phyloP scores from a whole-genome alignment of 2,888 invertebrate genomes.

The Ceramica pisi region DNA sequence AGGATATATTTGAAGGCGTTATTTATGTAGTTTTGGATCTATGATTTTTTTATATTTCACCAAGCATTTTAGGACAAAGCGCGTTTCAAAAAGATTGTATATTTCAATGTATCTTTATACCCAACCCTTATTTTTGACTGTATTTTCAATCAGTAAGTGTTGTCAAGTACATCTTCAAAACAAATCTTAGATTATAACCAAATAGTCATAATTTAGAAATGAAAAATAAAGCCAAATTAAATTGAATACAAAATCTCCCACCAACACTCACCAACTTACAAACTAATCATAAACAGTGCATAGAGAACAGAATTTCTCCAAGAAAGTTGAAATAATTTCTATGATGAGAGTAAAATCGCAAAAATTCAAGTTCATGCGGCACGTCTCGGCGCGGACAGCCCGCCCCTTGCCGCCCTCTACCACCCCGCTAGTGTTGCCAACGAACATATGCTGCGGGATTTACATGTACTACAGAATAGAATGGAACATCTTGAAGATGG shows the following conservation, averaged over 20 bases:
- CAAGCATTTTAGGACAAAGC: too few species aligned
- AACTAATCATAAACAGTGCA: constrained; percentile 54
- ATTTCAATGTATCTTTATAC: not conserved
- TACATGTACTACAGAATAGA: constrained; percentile 32
- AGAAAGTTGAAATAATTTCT: constrained; percentile 65
- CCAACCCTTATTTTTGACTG: too few species aligned
- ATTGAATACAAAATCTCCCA: constrained; percentile 11
- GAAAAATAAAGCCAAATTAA: not conserved
- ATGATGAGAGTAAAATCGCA: constrained; percentile 61
- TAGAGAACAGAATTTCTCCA: constrained; percentile 37
- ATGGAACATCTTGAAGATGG: constrained; percentile 22
- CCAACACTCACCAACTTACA: constrained; percentile 29
- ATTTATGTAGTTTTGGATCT: not conserved
- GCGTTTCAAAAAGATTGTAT: not conserved
- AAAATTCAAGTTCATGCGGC: constrained; percentile 71
- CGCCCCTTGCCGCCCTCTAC: constrained; percentile 30
- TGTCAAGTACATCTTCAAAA: not conserved
- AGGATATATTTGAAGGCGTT: not conserved
- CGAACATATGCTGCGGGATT: constrained; percentile 37
- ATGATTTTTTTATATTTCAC: not conserved
- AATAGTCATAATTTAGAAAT: not conserved
- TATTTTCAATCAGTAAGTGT: too few species aligned
- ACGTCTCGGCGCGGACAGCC: constrained; percentile 54
- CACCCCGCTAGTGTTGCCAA: constrained; percentile 52
- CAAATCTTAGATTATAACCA: not conserved